These are phyloP conservation scores for Circaetus gallicus DNA, from an alignment of 2,113 vertebrate species.

Conservation along the genomic window DNA sequence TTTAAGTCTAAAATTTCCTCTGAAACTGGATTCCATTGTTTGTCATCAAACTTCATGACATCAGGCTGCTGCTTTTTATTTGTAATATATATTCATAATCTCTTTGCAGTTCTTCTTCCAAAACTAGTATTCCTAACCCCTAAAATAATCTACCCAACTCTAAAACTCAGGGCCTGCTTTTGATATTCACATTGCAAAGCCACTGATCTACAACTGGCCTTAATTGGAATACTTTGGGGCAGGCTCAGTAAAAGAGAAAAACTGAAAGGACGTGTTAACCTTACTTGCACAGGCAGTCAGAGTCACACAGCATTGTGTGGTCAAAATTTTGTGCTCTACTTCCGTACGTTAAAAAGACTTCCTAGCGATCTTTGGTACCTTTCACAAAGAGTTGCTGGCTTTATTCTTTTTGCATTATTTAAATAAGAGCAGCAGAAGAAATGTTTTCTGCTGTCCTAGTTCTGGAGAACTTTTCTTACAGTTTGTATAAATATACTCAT, in stretches of 20 bases:
- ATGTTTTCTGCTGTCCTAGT: not conserved
- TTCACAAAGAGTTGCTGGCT: not conserved
- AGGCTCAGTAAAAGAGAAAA: not conserved
- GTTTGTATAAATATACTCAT: not conserved
- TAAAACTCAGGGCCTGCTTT: not conserved
- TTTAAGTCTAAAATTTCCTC: not conserved
- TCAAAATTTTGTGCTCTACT: not conserved
- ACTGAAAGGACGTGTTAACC: not conserved
- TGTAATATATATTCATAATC: not conserved
- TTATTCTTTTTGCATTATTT: not conserved
- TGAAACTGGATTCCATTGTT: not conserved
- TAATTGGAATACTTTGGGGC: not conserved
- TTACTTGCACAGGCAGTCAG: not conserved
- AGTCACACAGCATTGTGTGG: not conserved
- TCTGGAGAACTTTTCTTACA: not conserved
- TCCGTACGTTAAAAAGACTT: not conserved
- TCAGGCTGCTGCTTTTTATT: not conserved
- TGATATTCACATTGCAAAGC: not conserved
- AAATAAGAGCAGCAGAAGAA: not conserved
- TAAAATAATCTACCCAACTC: not conserved
- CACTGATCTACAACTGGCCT: not conserved
- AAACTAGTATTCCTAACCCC: not conserved
- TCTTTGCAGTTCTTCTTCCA: not conserved
- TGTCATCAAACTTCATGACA: not conserved
- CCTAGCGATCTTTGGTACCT: not conserved